phyloP scores from a whole-genome alignment of 2,888 invertebrate species.

The Steinernema hermaphroditum region DNA sequence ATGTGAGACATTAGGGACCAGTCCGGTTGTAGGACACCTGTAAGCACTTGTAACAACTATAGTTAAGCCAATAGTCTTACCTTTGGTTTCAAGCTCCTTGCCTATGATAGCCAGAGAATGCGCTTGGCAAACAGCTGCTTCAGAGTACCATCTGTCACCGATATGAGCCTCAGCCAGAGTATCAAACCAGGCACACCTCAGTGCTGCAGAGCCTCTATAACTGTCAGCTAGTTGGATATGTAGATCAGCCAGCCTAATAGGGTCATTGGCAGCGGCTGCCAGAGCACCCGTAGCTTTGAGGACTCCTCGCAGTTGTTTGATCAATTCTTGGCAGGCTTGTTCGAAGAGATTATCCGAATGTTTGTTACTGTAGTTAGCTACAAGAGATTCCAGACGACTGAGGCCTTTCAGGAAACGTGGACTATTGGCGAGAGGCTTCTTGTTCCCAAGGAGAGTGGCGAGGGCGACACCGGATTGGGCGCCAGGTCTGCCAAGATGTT shows the following conservation, averaged over 20 bases:
- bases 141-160: conserved; percentile 76
- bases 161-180: conserved; percentile 80
- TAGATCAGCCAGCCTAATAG: conserved; percentile 74
- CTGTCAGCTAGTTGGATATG: conserved; percentile 70
- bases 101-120: conserved; percentile 93
- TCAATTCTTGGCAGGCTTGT: conserved; percentile 77
- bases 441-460: conserved; percentile 85
- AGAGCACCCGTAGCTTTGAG: conserved; percentile 91
- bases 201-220: conserved; percentile 82
- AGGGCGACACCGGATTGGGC: conserved; percentile 87
- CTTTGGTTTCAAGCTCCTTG: conserved; percentile 79
- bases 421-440: conserved; percentile 75
- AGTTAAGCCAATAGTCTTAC: conserved; percentile 45
- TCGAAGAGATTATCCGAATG: conserved; percentile 48
- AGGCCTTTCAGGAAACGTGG: conserved; percentile 91
- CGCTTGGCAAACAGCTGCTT: conserved; percentile 90
- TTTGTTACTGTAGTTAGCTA: conserved; percentile 36
- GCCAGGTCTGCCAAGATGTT: conserved; percentile 34
- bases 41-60: conserved; percentile 21
- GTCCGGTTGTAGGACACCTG: conserved; percentile 50
- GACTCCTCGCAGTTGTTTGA: conserved; percentile 88
- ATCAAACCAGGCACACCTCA: conserved; percentile 81
- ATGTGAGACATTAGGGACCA: conserved; percentile 59
- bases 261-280: conserved; percentile 85
- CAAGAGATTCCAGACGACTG: conserved; percentile 69